Evolutionary conservation across 1,140 invertebrate species (phyloP).

Genomic region (Araneus ventricosus): DNA sequence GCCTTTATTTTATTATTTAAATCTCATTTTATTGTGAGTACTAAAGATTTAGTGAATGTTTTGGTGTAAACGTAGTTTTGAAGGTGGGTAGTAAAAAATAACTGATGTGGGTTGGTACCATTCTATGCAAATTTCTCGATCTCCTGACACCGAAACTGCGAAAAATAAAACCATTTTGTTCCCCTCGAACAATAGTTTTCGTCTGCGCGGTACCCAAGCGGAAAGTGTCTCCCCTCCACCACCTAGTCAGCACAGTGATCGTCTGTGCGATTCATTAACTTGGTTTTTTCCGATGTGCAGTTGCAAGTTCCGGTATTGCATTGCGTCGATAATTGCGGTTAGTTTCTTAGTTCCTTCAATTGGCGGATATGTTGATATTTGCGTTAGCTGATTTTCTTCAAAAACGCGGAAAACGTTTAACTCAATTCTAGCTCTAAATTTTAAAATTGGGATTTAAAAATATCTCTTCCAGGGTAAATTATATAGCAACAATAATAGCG

Average conservation of each 20-base stretch:
- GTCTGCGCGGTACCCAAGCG: constrained; percentile 12
- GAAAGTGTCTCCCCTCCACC: constrained; percentile 1
- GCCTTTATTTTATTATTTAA: not conserved
- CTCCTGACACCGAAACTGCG: constrained; percentile 34
- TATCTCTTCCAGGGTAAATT: no score
- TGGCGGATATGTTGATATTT: no score
- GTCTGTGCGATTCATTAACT: not conserved
- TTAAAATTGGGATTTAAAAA: no score
- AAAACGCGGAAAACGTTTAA: no score
- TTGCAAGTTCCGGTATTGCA: no score
- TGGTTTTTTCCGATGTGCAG: not conserved
- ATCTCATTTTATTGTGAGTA: no score
- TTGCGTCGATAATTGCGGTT: no score
- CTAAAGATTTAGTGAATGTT: not conserved
- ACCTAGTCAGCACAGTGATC: not conserved
- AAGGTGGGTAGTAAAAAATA: no score
- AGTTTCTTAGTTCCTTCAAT: no score
- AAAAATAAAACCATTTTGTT: constrained; percentile 18
- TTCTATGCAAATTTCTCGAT: constrained; percentile 15
- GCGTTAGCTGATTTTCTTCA: no score
- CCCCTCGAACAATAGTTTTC: not conserved
- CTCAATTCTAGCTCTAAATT: no score
- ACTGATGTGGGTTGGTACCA: not conserved
- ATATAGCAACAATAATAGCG: no score
- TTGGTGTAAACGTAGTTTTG: not conserved